Base-by-base conservation (phyloP, 2,888 invertebrate species). In the Listrodromus nycthemerus region DNA sequence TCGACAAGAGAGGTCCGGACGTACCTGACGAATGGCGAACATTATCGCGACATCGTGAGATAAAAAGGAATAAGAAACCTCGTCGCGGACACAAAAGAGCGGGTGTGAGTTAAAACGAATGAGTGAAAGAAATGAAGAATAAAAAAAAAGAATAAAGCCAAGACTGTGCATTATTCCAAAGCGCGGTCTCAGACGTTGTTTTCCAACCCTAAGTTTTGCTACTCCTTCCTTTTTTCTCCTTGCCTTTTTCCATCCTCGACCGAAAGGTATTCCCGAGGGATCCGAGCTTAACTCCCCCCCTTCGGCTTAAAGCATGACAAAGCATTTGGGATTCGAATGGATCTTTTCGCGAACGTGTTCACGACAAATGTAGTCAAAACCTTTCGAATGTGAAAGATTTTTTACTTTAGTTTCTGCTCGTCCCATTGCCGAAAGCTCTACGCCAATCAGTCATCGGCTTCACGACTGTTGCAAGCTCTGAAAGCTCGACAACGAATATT, bases 331-430 rank as follows among this genome's bases (percentile, higher is more conserved):
- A 80, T 80, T 80, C 71, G 66, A 83, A 80, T 63, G 77, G 77
- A 76, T 76, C 45, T 50, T 58, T 52, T 65, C 50, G 65, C 74
- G 37, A 77, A 69, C 69, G 41, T 67, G 30, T 80, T 80, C 67
- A 55, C 74, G 77, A 78, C 80, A 73, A 78, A 80, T 77, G 81
- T 71, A 75, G 74, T 74, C 70, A 81, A 84, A 84, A 74, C 81
- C 81, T 41, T 6, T 21, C 37, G 7, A 63, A 67, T 37, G 33
- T 71, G 70, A 74, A 65, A 33, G 73, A 48, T 75, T 63, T 58
- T 58, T 37, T n/a, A 16, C 13, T 41, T 21, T 10, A 13, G 37
- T n/a, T 19, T 6, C 8, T 16, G 48, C n/a, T 30, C 67, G 50
- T 50, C 24, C n/a, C n/a, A n/a, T 70, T 41, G 48, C 33, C 58